phyloP scores from a whole-genome alignment of 2,888 invertebrate species.

The Platynereis dumerilii region DNA sequence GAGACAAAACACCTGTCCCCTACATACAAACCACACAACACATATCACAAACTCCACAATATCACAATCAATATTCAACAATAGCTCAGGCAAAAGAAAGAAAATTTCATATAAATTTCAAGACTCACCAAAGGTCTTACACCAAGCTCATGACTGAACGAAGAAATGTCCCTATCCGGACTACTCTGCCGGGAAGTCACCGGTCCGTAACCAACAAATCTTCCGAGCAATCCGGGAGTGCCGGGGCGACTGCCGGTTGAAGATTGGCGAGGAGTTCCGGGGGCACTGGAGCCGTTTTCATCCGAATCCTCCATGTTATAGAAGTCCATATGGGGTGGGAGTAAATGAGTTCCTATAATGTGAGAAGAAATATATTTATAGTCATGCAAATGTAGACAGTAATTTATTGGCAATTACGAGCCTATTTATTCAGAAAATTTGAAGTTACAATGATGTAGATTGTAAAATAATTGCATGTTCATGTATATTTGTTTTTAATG shows the following conservation, averaged over 20 bases:
- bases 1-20: no score
- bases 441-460: constrained; percentile 20
- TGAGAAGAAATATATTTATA: background rate
- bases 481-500: background rate
- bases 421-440: no score
- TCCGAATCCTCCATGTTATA: constrained; percentile 46
- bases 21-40: no score
- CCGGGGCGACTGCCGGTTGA: constrained; percentile 27
- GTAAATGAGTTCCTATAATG: constrained; percentile 70
- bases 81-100: no score
- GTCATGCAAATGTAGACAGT: no score
- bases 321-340: constrained; percentile 77
- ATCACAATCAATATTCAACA: no score
- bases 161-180: constrained; percentile 17
- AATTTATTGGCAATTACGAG: no score
- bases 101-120: background rate
- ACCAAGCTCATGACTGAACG: constrained; percentile 19
- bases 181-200: constrained; percentile 11
- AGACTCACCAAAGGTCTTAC: constrained; percentile 25
- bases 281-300: constrained; percentile 14
- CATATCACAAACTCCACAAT: no score
- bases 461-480: constrained; percentile 8
- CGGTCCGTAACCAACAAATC: constrained; percentile 20
- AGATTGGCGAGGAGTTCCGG: constrained; percentile 1
- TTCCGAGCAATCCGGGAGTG: constrained; percentile 24